phyloP scores from a whole-genome alignment of 2,113 vertebrate species.

The Lophura nycthemera region DNA sequence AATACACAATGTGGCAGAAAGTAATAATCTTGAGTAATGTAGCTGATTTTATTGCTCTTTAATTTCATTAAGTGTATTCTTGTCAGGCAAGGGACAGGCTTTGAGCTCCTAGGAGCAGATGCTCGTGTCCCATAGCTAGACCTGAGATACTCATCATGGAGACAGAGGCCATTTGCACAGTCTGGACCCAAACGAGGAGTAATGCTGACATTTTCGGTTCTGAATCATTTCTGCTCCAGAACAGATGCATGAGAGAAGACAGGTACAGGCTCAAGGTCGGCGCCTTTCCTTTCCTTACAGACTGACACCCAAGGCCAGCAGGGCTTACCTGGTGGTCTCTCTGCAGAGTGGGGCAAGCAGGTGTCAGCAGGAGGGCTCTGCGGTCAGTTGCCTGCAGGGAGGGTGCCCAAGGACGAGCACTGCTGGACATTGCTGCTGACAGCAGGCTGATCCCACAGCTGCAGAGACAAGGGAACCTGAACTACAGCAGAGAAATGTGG shows the following conservation, averaged over 20 bases:
- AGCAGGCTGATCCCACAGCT: not conserved
- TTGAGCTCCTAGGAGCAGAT: slow-evolving; percentile 31
- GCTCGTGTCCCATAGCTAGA: not conserved
- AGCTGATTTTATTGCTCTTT: slow-evolving; percentile 50
- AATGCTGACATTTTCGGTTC: not conserved
- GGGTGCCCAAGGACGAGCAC: fast-evolving
- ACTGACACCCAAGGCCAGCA: fast-evolving
- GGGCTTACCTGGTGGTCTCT: not conserved
- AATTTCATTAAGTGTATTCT: slow-evolving; percentile 23
- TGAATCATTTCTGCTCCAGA: not conserved
- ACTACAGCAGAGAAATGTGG: not conserved
- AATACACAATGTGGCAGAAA: slow-evolving; percentile 51
- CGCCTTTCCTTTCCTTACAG: not conserved
- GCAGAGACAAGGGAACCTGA: not conserved
- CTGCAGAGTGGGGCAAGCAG: not conserved
- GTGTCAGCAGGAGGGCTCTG: fast-evolving
- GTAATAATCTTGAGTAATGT: slow-evolving; percentile 63
- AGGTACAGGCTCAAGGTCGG: not conserved
- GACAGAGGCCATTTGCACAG: not conserved
- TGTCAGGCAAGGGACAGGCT: slow-evolving; percentile 1
- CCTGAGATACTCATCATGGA: not conserved
- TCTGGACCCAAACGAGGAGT: not conserved
- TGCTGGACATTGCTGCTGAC: not conserved
- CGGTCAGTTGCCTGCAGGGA: not conserved
- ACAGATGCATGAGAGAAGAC: not conserved